These are phyloP conservation scores for Amphiura filiformis DNA, from an alignment of 35 echinoderm and acorn worm species.

Conservation along the genomic window DNA sequence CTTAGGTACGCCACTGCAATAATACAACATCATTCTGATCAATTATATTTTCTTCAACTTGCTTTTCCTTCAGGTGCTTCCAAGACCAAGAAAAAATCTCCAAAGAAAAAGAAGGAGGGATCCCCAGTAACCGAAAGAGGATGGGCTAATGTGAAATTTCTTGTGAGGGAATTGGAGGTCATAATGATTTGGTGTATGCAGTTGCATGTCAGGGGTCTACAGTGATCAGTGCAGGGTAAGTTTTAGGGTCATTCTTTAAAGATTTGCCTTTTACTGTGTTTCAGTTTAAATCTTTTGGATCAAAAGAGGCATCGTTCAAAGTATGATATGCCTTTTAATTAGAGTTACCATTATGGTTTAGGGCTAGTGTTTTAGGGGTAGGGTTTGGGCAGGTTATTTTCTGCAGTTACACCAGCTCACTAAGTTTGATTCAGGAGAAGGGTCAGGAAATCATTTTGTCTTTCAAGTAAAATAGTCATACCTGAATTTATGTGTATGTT, in stretches of 20 bases:
- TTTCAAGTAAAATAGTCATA: too few species aligned
- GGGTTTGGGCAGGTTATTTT: too few species aligned
- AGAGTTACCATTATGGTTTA: too few species aligned
- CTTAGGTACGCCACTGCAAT: too few species aligned
- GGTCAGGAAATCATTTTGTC: too few species aligned
- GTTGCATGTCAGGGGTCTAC: conserved; percentile 52
- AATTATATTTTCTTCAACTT: too few species aligned
- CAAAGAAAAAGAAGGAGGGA: neutral
- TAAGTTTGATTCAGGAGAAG: too few species aligned
- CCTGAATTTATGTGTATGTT: too few species aligned
- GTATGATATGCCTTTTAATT: neutral
- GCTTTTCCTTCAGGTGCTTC: neutral
- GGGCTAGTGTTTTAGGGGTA: too few species aligned
- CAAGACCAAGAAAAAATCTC: conserved; percentile 5
- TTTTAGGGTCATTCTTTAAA: too few species aligned
- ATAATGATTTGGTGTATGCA: conserved; percentile 78
- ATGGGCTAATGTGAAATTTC: conserved; percentile 67
- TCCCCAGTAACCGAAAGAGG: neutral
- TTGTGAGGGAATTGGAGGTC: conserved; percentile 70
- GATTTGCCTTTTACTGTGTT: neutral
- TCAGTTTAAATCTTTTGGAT: neutral
- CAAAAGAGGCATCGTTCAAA: neutral
- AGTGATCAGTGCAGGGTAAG: conserved; percentile 83
- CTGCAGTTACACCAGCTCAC: too few species aligned
- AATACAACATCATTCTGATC: too few species aligned